Evolutionary conservation across 2,888 invertebrate species (phyloP).

Genomic region (Chouioia cunea): DNA sequence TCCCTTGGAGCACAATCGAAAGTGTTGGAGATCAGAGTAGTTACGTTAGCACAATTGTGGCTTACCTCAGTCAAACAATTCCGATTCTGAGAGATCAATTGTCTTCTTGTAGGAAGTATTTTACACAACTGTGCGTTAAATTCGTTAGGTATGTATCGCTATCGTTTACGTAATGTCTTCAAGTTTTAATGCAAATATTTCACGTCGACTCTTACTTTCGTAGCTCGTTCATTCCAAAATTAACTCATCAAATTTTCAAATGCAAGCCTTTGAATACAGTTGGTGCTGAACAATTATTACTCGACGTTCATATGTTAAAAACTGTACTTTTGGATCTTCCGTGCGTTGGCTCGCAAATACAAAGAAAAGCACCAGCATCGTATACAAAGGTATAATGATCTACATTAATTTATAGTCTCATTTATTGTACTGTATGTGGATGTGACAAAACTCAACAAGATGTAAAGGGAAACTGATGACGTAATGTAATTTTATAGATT

Average conservation of each 20-base stretch:
- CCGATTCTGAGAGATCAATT: constrained; percentile 92
- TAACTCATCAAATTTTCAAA: constrained; percentile 89
- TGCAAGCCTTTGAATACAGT: constrained; percentile 85
- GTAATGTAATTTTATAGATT: constrained; percentile 68
- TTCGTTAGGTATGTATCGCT: constrained; percentile 81
- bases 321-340: constrained; percentile 95
- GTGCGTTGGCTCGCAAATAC: constrained; percentile 89
- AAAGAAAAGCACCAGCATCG: constrained; percentile 89
- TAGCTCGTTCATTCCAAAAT: constrained; percentile 94
- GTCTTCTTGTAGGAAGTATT: constrained; percentile 93
- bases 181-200: constrained; percentile 18
- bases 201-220: constrained; percentile 50
- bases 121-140: constrained; percentile 96
- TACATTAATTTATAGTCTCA: constrained; percentile 3
- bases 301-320: constrained; percentile 95
- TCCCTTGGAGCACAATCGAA: constrained; percentile 93
- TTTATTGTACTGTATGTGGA: no score
- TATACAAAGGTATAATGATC: constrained; percentile 77
- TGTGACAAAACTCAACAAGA: neutral
- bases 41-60: constrained; percentile 91
- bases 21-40: constrained; percentile 97
- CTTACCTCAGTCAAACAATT: constrained; percentile 87
- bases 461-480: constrained; percentile 52
- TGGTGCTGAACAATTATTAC: constrained; percentile 93
- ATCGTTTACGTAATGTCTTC: constrained; percentile 17